phyloP scores from a whole-genome alignment of 2,888 invertebrate species.

The Subacronicta megacephala region DNA sequence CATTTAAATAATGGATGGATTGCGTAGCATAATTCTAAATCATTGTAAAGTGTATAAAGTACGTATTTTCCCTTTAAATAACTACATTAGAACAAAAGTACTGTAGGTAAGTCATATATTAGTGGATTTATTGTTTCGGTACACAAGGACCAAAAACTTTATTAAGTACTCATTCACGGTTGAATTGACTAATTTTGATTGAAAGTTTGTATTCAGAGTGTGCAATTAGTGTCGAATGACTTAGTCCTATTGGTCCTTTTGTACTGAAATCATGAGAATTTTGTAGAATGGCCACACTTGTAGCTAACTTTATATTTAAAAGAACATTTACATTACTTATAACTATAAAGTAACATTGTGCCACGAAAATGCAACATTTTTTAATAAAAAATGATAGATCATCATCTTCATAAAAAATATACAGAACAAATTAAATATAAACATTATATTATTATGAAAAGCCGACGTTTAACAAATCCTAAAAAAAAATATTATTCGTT shows the following conservation, averaged over 20 bases:
- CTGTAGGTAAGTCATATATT: conserved; percentile 31
- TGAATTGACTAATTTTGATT: neutral
- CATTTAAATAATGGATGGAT: conserved; percentile 67
- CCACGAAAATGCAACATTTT: conserved; percentile 14
- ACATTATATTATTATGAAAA: no score
- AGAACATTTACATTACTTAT: conserved; percentile 22
- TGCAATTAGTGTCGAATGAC: conserved; percentile 9
- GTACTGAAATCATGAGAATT: conserved; percentile 24
- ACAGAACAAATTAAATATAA: neutral
- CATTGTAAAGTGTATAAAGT: conserved; percentile 84
- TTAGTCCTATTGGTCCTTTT: conserved; percentile 14
- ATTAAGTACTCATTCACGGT: neutral
- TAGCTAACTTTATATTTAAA: conserved; percentile 42
- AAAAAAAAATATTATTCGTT: no score
- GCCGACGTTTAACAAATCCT: no score
- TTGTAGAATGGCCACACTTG: conserved; percentile 50
- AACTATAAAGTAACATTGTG: conserved; percentile 26
- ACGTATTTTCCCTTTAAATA: conserved; percentile 49
- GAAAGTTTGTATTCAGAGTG: neutral
- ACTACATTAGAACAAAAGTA: conserved; percentile 41
- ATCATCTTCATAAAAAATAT: neutral
- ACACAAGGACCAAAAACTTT: conserved; percentile 1
- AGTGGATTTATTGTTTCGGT: conserved; percentile 29
- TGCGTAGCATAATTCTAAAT: conserved; percentile 88
- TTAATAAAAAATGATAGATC: neutral